Evolutionary conservation across 2,113 vertebrate species (phyloP), one percentile per base, ranked within the genome.

Genomic region (Lophius piscatorius): DNA sequence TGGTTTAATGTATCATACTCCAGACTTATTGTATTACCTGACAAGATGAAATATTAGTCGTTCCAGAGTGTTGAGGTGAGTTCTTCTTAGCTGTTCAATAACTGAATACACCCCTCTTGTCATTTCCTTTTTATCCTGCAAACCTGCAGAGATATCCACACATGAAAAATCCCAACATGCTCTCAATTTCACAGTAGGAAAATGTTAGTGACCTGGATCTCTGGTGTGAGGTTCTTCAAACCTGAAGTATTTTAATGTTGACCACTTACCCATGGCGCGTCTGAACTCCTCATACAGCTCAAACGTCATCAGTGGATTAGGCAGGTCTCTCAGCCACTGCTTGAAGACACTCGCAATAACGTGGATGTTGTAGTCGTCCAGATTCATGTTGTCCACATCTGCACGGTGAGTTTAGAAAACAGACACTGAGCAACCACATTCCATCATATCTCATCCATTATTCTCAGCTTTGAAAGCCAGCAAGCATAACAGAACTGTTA

Each of bases 271-370:
- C 94, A 97, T 96, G 4, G 93, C 94, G 41, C 96, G 93, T 47
- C 99, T 92, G 67, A 98, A 98, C 84, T 98, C 98, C 50, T 98
- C 94, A 5, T 99, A 99, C 45, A 99, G 93, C 88, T 99, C 98
- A 45, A 98, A 98, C 0, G 97, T 99, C 96, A 99, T 94, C 54
- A 99, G 93, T 16, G 98, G 98, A 83, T 96, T 98, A 6, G 98
- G 98, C 64, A 99, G 90, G 59, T 99, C 98, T 28, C 98, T 91
- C 55, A 99, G 91, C 98, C 98, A 99, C 73, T 99, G 98, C 80
- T 99, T 99, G 83, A 99, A 97, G 10, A 98, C 98, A 1, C 98
- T 98, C 22, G 92, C 98, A 1, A 98, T 99, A 46, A 99, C 98
- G 0, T 99, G 96, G 85, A 99, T 98, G 84, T 95, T 98, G 89